phyloP scores from a whole-genome alignment of 1,140 invertebrate species.

The Lerema accius region DNA sequence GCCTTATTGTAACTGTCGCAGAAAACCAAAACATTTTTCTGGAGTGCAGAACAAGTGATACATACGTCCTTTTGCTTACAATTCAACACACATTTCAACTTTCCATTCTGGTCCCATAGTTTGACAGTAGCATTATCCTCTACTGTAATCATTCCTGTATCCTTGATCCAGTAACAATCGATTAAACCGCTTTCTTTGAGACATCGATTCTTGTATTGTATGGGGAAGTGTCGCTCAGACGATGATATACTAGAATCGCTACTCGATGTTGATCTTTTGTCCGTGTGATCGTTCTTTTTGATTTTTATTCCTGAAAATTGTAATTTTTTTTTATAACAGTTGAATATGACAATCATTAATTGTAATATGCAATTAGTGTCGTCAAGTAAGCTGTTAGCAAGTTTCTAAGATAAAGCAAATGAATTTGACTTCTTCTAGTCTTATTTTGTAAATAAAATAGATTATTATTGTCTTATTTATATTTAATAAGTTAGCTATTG shows the following conservation, averaged over 20 bases:
- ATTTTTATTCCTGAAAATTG: slow-evolving; percentile 57
- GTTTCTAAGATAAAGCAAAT: too few species aligned
- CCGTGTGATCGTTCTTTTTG: slow-evolving; percentile 48
- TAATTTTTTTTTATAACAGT: too few species aligned
- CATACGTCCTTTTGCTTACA: slow-evolving; percentile 52
- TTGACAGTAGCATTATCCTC: slow-evolving; percentile 67
- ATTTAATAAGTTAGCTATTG: too few species aligned
- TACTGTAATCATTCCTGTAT: slow-evolving; percentile 58
- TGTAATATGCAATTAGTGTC: too few species aligned
- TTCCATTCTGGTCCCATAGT: slow-evolving; percentile 56
- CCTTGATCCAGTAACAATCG: slow-evolving; percentile 58
- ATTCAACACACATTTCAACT: slow-evolving; percentile 54
- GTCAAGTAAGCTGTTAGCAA: too few species aligned
- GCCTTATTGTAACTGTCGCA: slow-evolving; percentile 57
- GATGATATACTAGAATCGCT: slow-evolving; percentile 61
- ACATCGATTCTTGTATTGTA: slow-evolving; percentile 43
- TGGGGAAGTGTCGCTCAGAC: slow-evolving; percentile 43
- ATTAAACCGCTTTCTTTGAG: slow-evolving; percentile 52
- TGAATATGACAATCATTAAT: too few species aligned
- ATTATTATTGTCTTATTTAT: too few species aligned
- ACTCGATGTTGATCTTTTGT: slow-evolving; percentile 51
- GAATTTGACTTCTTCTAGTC: too few species aligned
- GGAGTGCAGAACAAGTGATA: slow-evolving; percentile 57
- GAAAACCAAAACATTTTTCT: slow-evolving; percentile 61
- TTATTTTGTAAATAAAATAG: too few species aligned